Evolutionary conservation across 2,113 vertebrate species (phyloP).

Genomic region (Pterocles gutturalis): DNA sequence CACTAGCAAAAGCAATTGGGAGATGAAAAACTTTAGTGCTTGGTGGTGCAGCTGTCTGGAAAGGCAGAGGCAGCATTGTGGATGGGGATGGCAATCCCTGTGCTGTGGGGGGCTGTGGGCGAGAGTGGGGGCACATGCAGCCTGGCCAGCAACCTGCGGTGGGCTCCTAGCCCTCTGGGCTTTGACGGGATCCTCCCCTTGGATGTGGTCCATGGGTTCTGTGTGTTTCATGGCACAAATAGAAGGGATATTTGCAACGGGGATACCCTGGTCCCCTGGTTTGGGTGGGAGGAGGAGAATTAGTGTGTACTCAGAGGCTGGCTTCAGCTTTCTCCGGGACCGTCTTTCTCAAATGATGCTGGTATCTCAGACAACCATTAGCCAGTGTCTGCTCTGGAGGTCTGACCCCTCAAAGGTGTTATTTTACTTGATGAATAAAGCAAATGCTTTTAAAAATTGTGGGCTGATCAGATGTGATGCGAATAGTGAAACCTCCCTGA

Average conservation of each 20-base stretch:
- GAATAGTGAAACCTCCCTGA: background rate
- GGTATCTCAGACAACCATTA: background rate
- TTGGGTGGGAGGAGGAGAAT: background rate
- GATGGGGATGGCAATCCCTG: background rate
- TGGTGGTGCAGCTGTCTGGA: background rate
- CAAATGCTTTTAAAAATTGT: background rate
- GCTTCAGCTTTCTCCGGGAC: background rate
- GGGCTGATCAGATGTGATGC: background rate
- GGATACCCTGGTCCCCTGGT: background rate
- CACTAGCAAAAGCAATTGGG: background rate
- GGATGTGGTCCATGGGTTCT: background rate
- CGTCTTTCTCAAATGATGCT: background rate
- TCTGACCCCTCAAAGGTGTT: background rate
- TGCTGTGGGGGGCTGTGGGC: background rate
- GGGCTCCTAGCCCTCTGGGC: background rate
- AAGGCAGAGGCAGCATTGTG: fast-evolving
- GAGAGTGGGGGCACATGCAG: background rate
- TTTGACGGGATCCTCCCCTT: background rate
- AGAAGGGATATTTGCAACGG: background rate
- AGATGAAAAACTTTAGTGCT: background rate
- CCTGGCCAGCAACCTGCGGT: background rate
- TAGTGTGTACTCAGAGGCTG: background rate
- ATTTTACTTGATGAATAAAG: background rate
- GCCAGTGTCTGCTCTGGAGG: background rate
- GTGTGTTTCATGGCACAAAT: background rate